Evolutionary conservation across 2,888 invertebrate species (phyloP).

Genomic region (Drosophila demipolita): DNA sequence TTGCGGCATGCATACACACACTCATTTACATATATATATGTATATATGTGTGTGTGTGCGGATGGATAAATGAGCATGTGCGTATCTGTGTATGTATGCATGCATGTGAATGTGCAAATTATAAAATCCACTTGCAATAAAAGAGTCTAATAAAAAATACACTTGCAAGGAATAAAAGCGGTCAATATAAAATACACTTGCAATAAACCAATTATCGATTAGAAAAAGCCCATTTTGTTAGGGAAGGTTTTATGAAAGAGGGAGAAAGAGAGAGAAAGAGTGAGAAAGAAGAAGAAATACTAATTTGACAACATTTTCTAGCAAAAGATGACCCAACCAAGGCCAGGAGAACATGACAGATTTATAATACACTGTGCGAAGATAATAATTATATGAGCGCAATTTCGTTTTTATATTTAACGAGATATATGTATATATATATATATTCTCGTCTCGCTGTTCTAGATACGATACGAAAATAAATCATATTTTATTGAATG

Average conservation of each 20-base stretch:
- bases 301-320: not conserved
- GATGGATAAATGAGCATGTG: not conserved
- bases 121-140: not conserved
- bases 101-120: not conserved
- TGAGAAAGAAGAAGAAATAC: not conserved
- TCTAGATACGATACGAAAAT: conserved; percentile 18
- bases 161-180: not conserved
- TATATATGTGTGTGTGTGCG: not conserved
- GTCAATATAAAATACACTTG: not conserved
- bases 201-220: not conserved
- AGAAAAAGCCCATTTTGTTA: not conserved
- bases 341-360: not conserved
- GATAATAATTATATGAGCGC: not conserved
- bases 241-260: not conserved
- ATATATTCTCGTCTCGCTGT: not conserved
- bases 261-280: not conserved
- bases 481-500: conserved; percentile 17
- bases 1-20: not conserved
- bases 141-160: not conserved
- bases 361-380: not conserved
- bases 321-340: not conserved
- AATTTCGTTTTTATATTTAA: not conserved
- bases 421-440: not conserved
- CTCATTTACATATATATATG: not conserved
- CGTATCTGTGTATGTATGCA: not conserved